A percentile compares a stretch with the other conserved stretches of the same genome.
Conservation (phyloP, 1,140 invertebrate species). For the Drosophila nebulosa region DNA sequence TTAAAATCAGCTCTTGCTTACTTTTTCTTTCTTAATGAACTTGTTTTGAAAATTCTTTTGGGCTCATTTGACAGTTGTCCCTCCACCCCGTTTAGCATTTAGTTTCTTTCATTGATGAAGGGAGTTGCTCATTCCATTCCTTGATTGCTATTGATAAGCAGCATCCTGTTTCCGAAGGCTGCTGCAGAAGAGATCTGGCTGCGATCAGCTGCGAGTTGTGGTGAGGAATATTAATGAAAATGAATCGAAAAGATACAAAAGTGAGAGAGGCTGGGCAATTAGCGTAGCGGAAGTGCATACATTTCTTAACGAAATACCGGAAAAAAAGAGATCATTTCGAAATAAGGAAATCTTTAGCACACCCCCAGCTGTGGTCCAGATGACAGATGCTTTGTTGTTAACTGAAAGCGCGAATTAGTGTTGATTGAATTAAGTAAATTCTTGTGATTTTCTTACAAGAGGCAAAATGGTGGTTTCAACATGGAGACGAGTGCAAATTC, state of each 20-base stretch:
- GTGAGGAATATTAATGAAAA: conserved; percentile 61
- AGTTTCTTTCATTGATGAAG: conserved; percentile 49
- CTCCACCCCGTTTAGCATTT: conserved; percentile 1
- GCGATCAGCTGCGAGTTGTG: conserved; percentile 10
- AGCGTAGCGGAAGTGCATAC: conserved; percentile 40
- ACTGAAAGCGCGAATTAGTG: conserved; percentile 68
- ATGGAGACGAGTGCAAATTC: background rate
- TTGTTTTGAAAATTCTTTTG: conserved; percentile 35
- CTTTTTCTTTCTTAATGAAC: conserved; percentile 56
- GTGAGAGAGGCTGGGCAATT: conserved; percentile 41
- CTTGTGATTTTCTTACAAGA: background rate
- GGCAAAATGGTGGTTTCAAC: background rate
- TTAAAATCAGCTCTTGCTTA: conserved; percentile 54
- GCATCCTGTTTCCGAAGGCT: conserved; percentile 69
- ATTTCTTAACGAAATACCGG: background rate
- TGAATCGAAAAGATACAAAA: conserved; percentile 22
- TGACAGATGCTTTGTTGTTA: conserved; percentile 26
- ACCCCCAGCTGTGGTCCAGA: conserved; percentile 39
- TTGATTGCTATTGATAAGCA: conserved; percentile 68
- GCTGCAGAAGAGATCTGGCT: background rate
- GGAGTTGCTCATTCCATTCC: conserved; percentile 14
- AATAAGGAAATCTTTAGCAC: conserved; percentile 17
- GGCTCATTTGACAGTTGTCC: conserved; percentile 30
- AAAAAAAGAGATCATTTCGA: conserved; percentile 14
- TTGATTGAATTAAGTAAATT: conserved; percentile 78